Base-by-base conservation (phyloP, 2,888 invertebrate genomes). In the Spialia ferax region DNA sequence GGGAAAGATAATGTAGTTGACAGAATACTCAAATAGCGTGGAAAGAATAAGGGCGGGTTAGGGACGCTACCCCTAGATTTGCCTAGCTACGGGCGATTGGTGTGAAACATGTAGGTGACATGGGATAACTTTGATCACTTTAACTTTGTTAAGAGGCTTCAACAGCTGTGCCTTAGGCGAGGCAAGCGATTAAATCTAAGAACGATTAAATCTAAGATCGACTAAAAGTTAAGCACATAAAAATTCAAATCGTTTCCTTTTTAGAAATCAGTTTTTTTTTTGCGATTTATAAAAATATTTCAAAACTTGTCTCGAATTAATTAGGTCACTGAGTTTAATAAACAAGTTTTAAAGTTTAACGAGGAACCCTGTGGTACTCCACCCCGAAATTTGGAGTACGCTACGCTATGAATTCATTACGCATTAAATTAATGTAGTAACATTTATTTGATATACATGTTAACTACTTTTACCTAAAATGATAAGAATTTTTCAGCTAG, bases 1-100 rank as follows among this genome's bases (percentile, higher is more conserved):
- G 69, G 73, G 71, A 63, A 22, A 66, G 59, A 67, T 18, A 52
- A 52, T 35, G 50, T 38, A 59, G 45, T 52, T 29, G 59, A 52
- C 8, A 64, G 38, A 66, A 59, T 52, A 60, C 52, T 38, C 42
- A 66, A 64, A 60, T 29, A 60, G 65, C 59, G 38, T 59, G 64
- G 48, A 64, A 65, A 57, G 23, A 65, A 38, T 60, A 60, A 29
- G 32, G 59, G 52, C 62, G 62, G 61, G 10, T 62, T 29, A 60
- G 59, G 65, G 65, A 52, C 59, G 59, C 65, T 66, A 66, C 52
- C 65, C 65, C 50, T 60, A 60, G 52, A 57, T 57, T 52, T 38
- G 57, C 42, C 42, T 52, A 57, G 38, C 57, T 65, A 59, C 18
- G 23, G 55, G 35, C 52, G 15, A 15, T 5, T 54, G 59, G 29